Base-by-base conservation (phyloP, 2,888 invertebrate genomes). In the Mayetiola destructor region DNA sequence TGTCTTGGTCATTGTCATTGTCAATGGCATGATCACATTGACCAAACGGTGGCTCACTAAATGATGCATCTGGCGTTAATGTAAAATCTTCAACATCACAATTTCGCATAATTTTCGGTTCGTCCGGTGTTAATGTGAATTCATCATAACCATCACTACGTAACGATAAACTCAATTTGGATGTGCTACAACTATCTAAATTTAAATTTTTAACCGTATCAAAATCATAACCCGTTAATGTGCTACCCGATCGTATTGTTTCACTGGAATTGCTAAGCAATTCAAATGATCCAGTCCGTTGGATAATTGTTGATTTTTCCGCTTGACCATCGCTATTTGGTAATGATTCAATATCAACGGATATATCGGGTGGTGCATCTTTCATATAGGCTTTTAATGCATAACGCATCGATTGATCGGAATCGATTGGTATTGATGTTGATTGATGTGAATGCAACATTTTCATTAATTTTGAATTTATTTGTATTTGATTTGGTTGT, bases 11-110 rank as follows among this genome's bases (percentile, higher is more conserved):
- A 10, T 30, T 23, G 27, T 55, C 37, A 55, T 36, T 37, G 12
- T 55, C 55, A 36, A 21, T 55, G 8, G 23, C 23, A 23, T 16
- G 36, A 2, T 20, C 1, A 32, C 30, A 16, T 9, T 6, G 8
- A n/a, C n/a, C 8, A 5, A 36, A 39, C 10, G 16, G 5, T 16
- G 36, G 36, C 20, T 62, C 62, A 23, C 59, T 57, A 14, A 60
- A 54, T 20, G 63, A 63, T 21, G 58, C 60, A 20, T 64, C 63
- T 4, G 63, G 63, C 35, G 63, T 64, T 20, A 64, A 40, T 32
- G 63, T 63, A 59, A 64, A 64, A 60, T 64, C 63, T 58, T 64
- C 63, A 55, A 61, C 58, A 42, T 62, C 63, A 59, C 61, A 62
- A 57, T 61, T 62, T 29, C 48, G 32, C 9, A 58, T n/a, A 1